Conservation (phyloP, 2,797 vertebrate species). For the Naso thynnoides region DNA sequence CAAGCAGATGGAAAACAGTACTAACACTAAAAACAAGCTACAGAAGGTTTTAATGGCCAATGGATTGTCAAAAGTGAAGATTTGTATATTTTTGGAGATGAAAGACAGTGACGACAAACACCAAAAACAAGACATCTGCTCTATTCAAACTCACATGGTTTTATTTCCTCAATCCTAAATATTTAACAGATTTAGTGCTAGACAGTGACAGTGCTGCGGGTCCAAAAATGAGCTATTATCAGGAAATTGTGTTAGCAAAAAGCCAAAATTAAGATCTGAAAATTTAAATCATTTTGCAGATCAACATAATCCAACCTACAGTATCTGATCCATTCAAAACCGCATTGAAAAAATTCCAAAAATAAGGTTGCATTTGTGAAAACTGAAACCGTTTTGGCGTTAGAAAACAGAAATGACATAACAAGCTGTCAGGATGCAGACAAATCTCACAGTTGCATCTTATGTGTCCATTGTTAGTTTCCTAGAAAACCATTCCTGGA, state of each 20-base stretch:
- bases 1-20: too few relatives aligned
- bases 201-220: not conserved
- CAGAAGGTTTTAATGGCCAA: too few relatives aligned
- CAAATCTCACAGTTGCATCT: conserved; percentile 1
- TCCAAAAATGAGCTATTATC: not conserved
- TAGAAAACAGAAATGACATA: not conserved
- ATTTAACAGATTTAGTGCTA: too few relatives aligned
- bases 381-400: not conserved
- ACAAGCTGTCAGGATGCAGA: not conserved
- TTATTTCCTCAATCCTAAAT: too few relatives aligned
- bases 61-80: too few relatives aligned
- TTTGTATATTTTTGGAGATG: not conserved
- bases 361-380: not conserved
- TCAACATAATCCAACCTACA: not conserved
- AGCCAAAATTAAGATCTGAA: not conserved
- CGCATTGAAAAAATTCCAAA: not conserved
- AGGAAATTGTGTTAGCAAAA: not conserved
- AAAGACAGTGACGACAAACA: too few relatives aligned
- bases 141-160: too few relatives aligned
- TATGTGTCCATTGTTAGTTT: conserved; percentile 16
- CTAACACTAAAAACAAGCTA: too few relatives aligned
- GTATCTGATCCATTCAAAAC: not conserved
- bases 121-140: too few relatives aligned
- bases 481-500: conserved; percentile 1
- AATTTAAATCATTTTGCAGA: not conserved